A percentile compares a stretch with the other conserved stretches of the same genome.
Conservation (phyloP, 2,888 invertebrate genomes). For the Lomographa bimaculata region DNA sequence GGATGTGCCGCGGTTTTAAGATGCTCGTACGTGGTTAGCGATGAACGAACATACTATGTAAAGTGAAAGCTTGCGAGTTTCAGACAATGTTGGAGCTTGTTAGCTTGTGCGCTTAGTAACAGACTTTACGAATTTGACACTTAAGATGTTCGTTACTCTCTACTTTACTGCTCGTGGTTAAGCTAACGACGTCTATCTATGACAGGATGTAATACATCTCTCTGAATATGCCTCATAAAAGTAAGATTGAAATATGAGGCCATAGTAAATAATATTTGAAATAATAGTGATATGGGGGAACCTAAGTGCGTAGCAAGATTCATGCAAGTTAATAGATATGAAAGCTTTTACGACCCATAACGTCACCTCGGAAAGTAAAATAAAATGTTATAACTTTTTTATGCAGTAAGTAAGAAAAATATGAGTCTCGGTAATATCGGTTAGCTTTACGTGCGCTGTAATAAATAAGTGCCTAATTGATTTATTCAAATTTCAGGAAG, state of each 20-base stretch:
- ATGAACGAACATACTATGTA: conserved; percentile 19
- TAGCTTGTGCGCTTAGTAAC: neutral
- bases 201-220: neutral
- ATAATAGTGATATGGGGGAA: conserved; percentile 36
- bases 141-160: conserved; percentile 1
- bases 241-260: conserved; percentile 2
- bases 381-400: conserved; percentile 60
- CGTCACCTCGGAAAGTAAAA: conserved; percentile 60
- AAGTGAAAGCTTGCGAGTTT: conserved; percentile 22
- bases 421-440: conserved; percentile 35
- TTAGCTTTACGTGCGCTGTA: conserved; percentile 19
- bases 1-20: conserved; percentile 30
- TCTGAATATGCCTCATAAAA: conserved; percentile 3
- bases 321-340: conserved; percentile 64
- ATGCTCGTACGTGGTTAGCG: conserved; percentile 26
- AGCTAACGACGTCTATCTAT: too few relatives aligned
- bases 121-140: conserved; percentile 1
- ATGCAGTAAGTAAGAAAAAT: conserved; percentile 45
- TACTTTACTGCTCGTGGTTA: neutral
- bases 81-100: conserved; percentile 10
- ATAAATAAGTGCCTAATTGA: conserved; percentile 25
- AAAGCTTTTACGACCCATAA: conserved; percentile 63
- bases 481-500: conserved; percentile 14
- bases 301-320: conserved; percentile 51
- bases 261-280: conserved; percentile 23